phyloP scores from a whole-genome alignment of 2,797 vertebrate genomes.

The Molothrus ater region DNA sequence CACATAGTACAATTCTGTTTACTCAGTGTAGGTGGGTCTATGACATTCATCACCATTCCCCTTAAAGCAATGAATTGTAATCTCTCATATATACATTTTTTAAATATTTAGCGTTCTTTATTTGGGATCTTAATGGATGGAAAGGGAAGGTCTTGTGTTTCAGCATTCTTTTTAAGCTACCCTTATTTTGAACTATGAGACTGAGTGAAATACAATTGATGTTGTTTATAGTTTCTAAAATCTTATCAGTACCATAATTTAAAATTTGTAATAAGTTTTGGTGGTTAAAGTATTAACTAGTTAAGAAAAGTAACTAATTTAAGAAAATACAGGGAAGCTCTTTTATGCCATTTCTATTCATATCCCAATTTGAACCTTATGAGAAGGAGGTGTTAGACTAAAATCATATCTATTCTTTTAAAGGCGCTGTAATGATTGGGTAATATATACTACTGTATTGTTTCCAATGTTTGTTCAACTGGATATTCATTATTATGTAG shows the following conservation, averaged over 20 bases:
- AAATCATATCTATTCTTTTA: background rate
- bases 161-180: background rate
- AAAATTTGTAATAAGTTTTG: background rate
- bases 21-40: background rate
- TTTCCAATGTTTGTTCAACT: background rate
- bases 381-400: background rate
- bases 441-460: background rate
- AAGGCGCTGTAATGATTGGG: background rate
- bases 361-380: background rate
- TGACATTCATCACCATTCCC: background rate
- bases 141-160: background rate
- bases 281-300: background rate
- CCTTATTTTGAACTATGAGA: background rate
- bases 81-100: background rate
- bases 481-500: background rate
- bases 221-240: background rate
- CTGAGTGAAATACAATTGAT: background rate
- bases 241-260: background rate
- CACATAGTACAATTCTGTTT: conserved; percentile 22
- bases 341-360: background rate
- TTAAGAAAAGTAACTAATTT: background rate
- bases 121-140: background rate
- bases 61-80: conserved; percentile 10
- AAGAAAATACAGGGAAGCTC: background rate
- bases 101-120: background rate